phyloP scores from a whole-genome alignment of 2,113 vertebrate genomes.

The Lota lota region DNA sequence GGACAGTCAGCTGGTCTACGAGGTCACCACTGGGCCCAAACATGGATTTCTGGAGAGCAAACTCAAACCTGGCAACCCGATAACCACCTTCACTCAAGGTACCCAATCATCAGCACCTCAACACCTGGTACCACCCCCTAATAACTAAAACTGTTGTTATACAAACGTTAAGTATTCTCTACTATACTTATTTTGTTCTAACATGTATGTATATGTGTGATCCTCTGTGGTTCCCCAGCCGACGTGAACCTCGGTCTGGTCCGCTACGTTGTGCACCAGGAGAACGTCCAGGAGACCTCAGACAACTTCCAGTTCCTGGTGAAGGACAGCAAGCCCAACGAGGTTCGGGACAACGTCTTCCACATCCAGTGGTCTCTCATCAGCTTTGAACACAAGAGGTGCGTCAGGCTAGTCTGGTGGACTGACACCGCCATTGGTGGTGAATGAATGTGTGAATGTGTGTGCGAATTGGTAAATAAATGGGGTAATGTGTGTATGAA shows the following conservation, averaged over 20 bases:
- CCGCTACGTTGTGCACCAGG: slow-evolving; percentile 81
- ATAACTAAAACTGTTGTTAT: too few species aligned
- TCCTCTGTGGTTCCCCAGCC: slow-evolving; percentile 63
- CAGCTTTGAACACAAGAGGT: slow-evolving; percentile 88
- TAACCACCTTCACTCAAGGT: slow-evolving; percentile 89
- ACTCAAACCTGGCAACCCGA: slow-evolving; percentile 72
- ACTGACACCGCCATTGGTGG: too few species aligned
- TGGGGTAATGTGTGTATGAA: too few species aligned
- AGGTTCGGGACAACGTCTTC: slow-evolving; percentile 87
- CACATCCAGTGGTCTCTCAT: slow-evolving; percentile 97
- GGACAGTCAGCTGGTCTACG: slow-evolving; percentile 85
- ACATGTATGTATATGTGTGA: neutral
- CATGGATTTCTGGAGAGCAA: slow-evolving; percentile 90
- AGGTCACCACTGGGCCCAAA: slow-evolving; percentile 77
- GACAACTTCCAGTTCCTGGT: slow-evolving; percentile 95
- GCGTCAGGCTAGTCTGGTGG: neutral
- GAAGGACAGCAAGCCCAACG: slow-evolving; percentile 89
- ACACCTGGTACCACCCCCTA: neutral
- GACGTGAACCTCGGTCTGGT: slow-evolving; percentile 92
- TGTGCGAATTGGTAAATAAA: too few species aligned
- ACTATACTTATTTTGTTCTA: neutral
- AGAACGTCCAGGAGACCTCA: slow-evolving; percentile 77
- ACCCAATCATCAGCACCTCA: neutral
- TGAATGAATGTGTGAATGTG: too few species aligned
- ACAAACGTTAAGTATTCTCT: too few species aligned